Percentiles rank a stretch among this genome's conserved stretches.
Conservation (phyloP, 2,113 vertebrate species). For the Passer domesticus region DNA sequence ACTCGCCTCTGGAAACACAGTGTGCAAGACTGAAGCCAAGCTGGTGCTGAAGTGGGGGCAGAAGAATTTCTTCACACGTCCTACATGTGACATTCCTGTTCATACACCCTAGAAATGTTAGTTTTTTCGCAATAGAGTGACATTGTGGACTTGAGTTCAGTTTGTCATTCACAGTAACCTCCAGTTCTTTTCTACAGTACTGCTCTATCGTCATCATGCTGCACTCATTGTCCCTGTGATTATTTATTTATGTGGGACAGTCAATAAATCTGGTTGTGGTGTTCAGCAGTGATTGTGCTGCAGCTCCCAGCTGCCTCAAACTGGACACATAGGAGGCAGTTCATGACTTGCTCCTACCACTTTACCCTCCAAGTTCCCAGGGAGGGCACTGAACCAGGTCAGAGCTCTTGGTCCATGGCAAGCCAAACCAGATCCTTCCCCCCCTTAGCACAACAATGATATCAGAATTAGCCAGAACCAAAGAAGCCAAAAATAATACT, state of each 20-base stretch:
- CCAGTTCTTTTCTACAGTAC: conserved; percentile 6
- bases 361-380: conserved; percentile 16
- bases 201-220: neutral
- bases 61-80: conserved; percentile 1
- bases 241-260: conserved; percentile 43
- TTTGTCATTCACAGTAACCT: conserved; percentile 43
- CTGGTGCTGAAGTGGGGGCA: neutral
- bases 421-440: neutral
- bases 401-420: neutral
- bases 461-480: neutral
- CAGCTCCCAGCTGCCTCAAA: neutral
- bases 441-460: neutral
- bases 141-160: conserved; percentile 45
- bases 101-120: conserved; percentile 41
- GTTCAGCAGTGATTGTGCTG: neutral
- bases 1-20: neutral
- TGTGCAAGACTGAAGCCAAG: neutral
- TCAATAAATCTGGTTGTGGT: conserved; percentile 21
- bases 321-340: neutral
- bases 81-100: conserved; percentile 27
- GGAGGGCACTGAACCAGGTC: conserved; percentile 5
- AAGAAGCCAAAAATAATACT: neutral
- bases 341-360: neutral
- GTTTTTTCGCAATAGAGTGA: conserved; percentile 60
- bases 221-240: conserved; percentile 24